These are phyloP conservation scores for Australoheros scitulus DNA, from an alignment of 2,113 vertebrate species.

Conservation along the genomic window DNA sequence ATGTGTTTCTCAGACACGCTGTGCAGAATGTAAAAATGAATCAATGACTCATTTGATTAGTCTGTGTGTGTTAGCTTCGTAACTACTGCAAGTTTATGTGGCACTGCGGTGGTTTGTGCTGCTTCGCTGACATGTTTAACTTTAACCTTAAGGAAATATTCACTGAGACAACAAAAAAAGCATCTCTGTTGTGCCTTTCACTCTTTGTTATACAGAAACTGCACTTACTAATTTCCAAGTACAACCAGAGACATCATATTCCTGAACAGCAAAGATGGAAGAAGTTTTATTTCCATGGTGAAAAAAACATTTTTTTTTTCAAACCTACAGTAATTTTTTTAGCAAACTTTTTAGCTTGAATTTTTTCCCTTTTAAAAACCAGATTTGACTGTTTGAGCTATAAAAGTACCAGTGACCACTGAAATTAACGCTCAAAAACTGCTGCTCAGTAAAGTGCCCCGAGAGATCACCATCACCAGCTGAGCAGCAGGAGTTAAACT, in stretches of 20 bases:
- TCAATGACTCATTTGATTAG: not conserved
- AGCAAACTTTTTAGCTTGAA: not conserved
- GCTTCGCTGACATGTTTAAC: not conserved
- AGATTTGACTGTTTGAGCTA: not conserved
- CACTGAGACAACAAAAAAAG: not conserved
- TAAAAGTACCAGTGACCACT: not conserved
- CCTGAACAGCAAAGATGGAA: not conserved
- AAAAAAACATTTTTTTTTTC: fast-evolving
- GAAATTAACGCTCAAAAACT: not conserved
- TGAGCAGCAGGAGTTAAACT: not conserved
- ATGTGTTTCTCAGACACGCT: not conserved
- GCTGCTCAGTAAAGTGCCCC: not conserved
- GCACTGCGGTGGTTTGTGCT: not conserved
- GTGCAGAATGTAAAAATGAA: not conserved
- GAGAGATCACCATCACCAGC: not conserved
- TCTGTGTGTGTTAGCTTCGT: not conserved
- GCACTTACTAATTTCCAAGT: not conserved
- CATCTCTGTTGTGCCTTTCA: not conserved
- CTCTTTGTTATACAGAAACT: not conserved
- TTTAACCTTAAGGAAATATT: not conserved
- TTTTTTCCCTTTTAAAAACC: no score
- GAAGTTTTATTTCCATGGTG: not conserved
- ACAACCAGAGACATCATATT: not conserved
- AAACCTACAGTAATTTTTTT: not conserved
- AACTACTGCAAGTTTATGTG: not conserved